Evolutionary conservation across 2,888 invertebrate species (phyloP).

Genomic region (Dolomedes plantarius): DNA sequence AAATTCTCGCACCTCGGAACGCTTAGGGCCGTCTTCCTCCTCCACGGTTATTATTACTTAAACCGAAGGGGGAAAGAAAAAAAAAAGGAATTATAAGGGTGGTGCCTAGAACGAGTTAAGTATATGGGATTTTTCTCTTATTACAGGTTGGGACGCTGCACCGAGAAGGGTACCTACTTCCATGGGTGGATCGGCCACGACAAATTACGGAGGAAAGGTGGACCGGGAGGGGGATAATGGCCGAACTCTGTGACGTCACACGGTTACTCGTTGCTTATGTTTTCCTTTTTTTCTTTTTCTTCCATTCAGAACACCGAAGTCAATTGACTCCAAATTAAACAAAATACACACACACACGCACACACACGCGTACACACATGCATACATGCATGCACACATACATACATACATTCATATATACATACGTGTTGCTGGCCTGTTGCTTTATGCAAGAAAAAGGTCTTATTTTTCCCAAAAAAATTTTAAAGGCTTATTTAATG

Average conservation of each 20-base stretch:
- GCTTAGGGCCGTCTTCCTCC: background rate
- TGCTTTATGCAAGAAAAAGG: no score
- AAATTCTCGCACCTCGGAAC: conserved; percentile 25
- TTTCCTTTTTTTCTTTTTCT: background rate
- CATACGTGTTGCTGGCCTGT: no score
- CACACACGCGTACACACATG: no score
- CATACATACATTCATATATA: no score
- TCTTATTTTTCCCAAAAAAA: no score
- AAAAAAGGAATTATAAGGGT: conserved; percentile 54
- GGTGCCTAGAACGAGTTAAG: conserved; percentile 60
- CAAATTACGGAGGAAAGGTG: conserved; percentile 48
- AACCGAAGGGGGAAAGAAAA: conserved; percentile 19
- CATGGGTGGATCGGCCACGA: conserved; percentile 45
- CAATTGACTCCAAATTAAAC: no score
- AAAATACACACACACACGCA: no score
- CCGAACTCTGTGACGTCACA: conserved; percentile 16
- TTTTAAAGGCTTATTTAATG: no score
- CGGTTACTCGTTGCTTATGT: background rate
- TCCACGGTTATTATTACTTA: conserved; percentile 52
- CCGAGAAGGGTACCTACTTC: conserved; percentile 19
- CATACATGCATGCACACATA: no score
- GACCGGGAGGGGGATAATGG: conserved; percentile 8
- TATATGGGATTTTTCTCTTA: conserved; percentile 60
- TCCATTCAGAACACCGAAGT: background rate
- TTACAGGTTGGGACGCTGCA: conserved; percentile 41